Evolutionary conservation across 2,888 invertebrate species (phyloP).

Genomic region (Morpho achilles): DNA sequence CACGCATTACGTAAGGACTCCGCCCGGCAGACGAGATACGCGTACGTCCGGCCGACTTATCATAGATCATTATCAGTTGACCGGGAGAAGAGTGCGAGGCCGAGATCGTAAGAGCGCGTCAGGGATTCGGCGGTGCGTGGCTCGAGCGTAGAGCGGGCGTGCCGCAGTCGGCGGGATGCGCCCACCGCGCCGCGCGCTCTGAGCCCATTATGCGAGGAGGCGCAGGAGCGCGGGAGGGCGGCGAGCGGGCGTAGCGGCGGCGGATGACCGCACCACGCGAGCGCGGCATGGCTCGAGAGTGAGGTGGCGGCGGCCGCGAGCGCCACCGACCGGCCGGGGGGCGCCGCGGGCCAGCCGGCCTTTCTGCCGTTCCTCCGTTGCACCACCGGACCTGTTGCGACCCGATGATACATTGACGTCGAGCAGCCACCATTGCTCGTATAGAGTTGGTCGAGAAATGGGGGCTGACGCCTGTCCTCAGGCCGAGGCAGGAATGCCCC

Average conservation of each 20-base stretch:
- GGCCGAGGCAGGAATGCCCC: slow-evolving; percentile 97
- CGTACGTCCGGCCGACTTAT: slow-evolving; percentile 44
- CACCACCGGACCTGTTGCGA: slow-evolving; percentile 50
- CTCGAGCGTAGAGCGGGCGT: slow-evolving; percentile 42
- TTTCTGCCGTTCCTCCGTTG: slow-evolving; percentile 54
- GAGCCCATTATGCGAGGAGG: slow-evolving; percentile 43
- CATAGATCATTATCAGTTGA: slow-evolving; percentile 28
- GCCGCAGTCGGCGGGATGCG: slow-evolving; percentile 53
- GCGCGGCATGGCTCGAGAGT: slow-evolving; percentile 47
- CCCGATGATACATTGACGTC: slow-evolving; percentile 73
- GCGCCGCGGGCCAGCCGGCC: slow-evolving; percentile 68
- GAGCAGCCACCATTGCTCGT: slow-evolving; percentile 96
- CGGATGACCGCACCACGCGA: slow-evolving; percentile 46
- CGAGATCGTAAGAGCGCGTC: slow-evolving; percentile 31
- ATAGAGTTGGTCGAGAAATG: slow-evolving; percentile 98
- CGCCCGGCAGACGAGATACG: slow-evolving; percentile 22
- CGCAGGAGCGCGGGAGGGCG: slow-evolving; percentile 35
- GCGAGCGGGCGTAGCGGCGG: slow-evolving; percentile 42
- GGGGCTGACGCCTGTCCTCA: slow-evolving; percentile 98
- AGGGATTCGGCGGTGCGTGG: slow-evolving; percentile 35
- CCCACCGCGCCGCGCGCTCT: slow-evolving; percentile 40
- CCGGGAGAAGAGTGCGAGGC: slow-evolving; percentile 34
- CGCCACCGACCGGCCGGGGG: slow-evolving; percentile 62
- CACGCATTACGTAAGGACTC: slow-evolving; percentile 60
- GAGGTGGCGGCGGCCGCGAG: slow-evolving; percentile 56